Evolutionary conservation across 2,797 vertebrate species (phyloP).

Genomic region (Tinamus major): DNA sequence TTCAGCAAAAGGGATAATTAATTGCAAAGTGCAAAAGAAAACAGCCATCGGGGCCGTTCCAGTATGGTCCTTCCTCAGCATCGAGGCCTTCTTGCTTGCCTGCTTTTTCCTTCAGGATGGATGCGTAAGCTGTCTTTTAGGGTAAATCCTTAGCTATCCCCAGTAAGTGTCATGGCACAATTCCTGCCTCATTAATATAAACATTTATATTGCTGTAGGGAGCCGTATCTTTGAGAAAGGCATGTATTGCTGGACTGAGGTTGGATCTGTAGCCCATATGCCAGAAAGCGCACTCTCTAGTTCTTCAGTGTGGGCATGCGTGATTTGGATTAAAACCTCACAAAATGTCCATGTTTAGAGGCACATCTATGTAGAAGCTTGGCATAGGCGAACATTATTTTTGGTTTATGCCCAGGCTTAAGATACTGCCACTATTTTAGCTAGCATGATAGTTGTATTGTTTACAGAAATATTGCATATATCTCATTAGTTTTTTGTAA

Average conservation of each 20-base stretch:
- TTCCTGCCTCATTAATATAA: background rate
- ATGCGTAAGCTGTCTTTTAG: background rate
- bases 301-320: background rate
- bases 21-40: background rate
- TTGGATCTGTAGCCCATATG: background rate
- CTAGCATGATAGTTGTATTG: background rate
- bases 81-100: background rate
- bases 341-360: background rate
- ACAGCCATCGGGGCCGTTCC: background rate
- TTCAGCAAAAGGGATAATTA: constrained; percentile 1
- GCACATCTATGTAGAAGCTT: background rate
- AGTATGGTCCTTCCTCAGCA: background rate
- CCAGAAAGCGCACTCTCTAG: background rate
- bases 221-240: background rate
- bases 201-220: background rate
- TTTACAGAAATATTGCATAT: background rate
- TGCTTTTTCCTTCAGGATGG: background rate
- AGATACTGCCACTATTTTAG: background rate
- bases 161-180: background rate
- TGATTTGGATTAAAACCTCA: background rate
- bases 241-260: background rate
- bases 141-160: background rate
- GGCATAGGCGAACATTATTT: background rate
- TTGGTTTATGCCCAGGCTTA: background rate
- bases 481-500: background rate